A percentile compares a stretch with the other conserved stretches of the same genome.
Conservation (phyloP, 2,888 invertebrate genomes). For the Sarcophaga subvicina region DNA sequence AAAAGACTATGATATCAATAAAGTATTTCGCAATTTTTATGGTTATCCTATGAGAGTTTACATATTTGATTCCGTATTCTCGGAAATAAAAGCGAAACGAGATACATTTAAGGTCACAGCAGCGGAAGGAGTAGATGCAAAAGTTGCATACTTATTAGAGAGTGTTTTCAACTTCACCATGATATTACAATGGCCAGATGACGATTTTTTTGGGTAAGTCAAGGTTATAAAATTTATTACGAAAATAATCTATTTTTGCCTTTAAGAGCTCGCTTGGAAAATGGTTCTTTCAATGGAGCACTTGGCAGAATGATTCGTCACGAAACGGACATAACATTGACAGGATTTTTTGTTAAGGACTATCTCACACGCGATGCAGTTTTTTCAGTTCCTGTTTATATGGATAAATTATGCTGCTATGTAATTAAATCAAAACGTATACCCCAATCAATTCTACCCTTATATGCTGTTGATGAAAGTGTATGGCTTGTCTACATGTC, state of each 20-base stretch:
- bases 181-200: slow-evolving; percentile 75
- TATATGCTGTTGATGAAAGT: slow-evolving; percentile 77
- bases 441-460: slow-evolving; percentile 80
- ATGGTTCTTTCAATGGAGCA: slow-evolving; percentile 80
- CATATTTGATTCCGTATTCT: slow-evolving; percentile 79
- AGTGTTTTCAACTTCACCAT: slow-evolving; percentile 76
- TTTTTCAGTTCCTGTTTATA: slow-evolving; percentile 79
- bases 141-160: slow-evolving; percentile 75
- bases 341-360: slow-evolving; percentile 81
- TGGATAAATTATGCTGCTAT: slow-evolving; percentile 80
- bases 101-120: slow-evolving; percentile 60
- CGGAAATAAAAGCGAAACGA: slow-evolving; percentile 71
- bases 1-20: slow-evolving; percentile 40
- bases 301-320: slow-evolving; percentile 78
- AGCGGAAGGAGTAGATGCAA: slow-evolving; percentile 77
- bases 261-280: slow-evolving; percentile 75
- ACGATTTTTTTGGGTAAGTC: slow-evolving; percentile 78
- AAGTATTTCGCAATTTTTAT: slow-evolving; percentile 75
- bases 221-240: neutral
- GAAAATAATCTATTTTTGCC: slow-evolving; percentile 7
- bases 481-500: slow-evolving; percentile 80
- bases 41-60: slow-evolving; percentile 78
- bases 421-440: slow-evolving; percentile 80
- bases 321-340: slow-evolving; percentile 79
- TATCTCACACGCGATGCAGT: slow-evolving; percentile 79